Evolutionary conservation across 2,797 vertebrate species (phyloP), one percentile per base, ranked within the genome.

Genomic region (Poecilia picta): DNA sequence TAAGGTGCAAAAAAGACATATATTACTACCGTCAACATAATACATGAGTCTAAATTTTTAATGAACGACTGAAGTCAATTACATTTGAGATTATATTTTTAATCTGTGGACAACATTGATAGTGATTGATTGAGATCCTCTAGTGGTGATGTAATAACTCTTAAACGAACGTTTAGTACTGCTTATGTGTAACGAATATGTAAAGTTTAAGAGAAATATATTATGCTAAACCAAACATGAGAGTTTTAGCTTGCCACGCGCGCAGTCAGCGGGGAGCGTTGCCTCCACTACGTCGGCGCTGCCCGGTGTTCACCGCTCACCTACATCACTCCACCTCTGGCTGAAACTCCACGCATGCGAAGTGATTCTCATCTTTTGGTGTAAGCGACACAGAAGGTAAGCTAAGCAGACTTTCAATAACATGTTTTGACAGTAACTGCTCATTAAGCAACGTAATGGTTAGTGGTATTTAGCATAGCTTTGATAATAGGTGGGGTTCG

Each of bases 351-450:
- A 87, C 90, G 81, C 88, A 86, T 88, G 88, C 86, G 81, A 82
- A 86, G 13, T 81, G 71, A 81, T 80, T 76, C 77, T 33, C 7
- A 5, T 70, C 81, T 90, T 85, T 78, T 84, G 85, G 90, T 20
- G 11, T 28, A 62, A 84, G 49, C 72, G 73, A 89, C 84, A 81
- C 70, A 2, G 43, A 81, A 87, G 88, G 88, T 91, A 94, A 95
- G 96, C 91, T 91, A 91, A 94, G 84, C 73, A 5, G 0, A 13
- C 5, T 3, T 11, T 23, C 23, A 15, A 45, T 6, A 68, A 13
- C 70, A 41, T 43, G 55, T 62, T 41, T 57, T 11, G 10, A 57
- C 23, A 51, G 25, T 2, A 5, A 0, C 5, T 2, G 10, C 36
- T 39, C 16, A 5, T 13, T 20, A 39, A 28, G 1, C 41, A 11